These are phyloP conservation scores for Nicator chloris DNA, from an alignment of 2,113 vertebrate genomes.

Conservation along the genomic window DNA sequence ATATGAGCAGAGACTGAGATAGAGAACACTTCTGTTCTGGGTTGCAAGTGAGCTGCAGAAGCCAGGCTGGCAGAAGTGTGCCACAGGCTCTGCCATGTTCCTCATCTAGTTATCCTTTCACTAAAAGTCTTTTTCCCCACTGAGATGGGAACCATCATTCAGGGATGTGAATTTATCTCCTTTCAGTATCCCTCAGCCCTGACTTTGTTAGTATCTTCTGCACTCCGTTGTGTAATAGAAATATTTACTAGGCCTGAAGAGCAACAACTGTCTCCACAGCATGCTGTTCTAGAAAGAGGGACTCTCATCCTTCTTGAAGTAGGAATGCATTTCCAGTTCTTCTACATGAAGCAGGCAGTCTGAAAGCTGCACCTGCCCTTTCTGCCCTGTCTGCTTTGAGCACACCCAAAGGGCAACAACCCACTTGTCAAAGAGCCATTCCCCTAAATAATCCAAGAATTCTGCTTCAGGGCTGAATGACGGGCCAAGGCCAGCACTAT, in stretches of 20 bases:
- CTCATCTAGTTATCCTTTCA: neutral
- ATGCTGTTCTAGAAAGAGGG: neutral
- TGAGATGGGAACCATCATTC: neutral
- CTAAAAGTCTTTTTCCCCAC: neutral
- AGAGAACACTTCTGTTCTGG: neutral
- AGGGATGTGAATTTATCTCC: neutral
- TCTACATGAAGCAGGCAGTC: neutral
- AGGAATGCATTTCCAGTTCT: neutral
- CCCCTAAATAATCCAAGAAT: neutral
- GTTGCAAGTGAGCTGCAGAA: neutral
- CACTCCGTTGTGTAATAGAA: neutral
- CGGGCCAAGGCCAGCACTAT: neutral
- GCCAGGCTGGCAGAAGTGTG: neutral
- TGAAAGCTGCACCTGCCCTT: neutral
- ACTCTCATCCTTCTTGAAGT: neutral
- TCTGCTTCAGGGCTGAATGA: fast-evolving
- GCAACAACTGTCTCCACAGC: neutral
- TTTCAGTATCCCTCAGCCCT: neutral
- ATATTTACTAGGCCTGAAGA: neutral
- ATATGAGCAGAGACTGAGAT: neutral
- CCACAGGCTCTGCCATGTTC: neutral
- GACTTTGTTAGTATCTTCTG: neutral
- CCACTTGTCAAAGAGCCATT: neutral
- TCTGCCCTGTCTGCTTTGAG: neutral
- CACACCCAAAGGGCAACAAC: neutral